Conservation (phyloP, 2,797 vertebrate genomes). For the Sparidentex hasta region DNA sequence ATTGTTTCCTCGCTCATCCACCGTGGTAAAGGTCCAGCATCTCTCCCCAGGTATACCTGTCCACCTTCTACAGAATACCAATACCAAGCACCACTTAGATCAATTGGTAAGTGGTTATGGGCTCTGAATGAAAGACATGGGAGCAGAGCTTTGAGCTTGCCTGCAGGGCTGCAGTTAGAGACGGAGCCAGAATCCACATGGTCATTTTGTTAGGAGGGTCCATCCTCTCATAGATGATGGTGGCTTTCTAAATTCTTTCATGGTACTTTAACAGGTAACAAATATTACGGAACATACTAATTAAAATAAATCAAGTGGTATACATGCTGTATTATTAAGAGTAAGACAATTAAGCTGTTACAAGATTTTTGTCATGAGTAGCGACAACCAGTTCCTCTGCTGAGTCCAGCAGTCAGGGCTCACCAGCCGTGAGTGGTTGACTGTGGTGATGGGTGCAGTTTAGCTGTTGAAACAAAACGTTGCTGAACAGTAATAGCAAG, state of each 20-base stretch:
- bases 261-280: neutral
- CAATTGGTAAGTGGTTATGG: slow-evolving; percentile 3
- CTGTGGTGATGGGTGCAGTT: too few relatives aligned
- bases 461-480: neutral
- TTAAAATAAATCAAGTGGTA: neutral
- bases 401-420: too few relatives aligned
- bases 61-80: slow-evolving; percentile 5
- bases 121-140: neutral
- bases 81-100: slow-evolving; percentile 6
- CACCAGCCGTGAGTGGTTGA: too few relatives aligned
- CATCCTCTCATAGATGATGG: neutral
- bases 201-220: neutral
- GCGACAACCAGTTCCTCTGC: neutral
- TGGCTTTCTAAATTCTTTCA: neutral
- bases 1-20: slow-evolving; percentile 31
- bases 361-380: neutral
- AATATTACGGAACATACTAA: neutral
- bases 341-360: neutral
- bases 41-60: neutral
- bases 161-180: neutral
- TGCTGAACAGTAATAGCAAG: neutral
- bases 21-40: slow-evolving; percentile 18
- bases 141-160: neutral
- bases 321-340: neutral
- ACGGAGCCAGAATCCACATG: neutral